Evolutionary conservation across 2,797 vertebrate genomes (phyloP), one percentile per base, ranked within the genome.

Genomic region (Bothrops alternatus): DNA sequence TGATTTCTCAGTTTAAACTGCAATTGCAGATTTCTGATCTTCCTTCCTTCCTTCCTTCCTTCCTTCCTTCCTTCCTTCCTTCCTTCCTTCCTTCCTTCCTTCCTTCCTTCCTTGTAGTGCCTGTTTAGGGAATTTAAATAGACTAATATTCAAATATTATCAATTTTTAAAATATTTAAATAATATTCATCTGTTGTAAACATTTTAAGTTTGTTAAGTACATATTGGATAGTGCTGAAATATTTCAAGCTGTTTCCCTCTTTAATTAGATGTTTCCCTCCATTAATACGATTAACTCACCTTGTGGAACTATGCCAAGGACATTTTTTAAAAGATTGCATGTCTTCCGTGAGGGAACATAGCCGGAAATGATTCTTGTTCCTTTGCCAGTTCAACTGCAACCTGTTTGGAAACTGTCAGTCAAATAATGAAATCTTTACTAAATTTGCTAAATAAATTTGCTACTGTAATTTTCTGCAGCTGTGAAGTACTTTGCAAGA

Each of bases 341-440:
- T 58, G 16, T 53, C 65, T 93, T 63, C 47, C 23, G 25, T 90
- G 65, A 58, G n/a, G 47, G 42, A 93, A 50, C 60, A 78, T 93
- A 95, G 78, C 60, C 8, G 47, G 47, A 69, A 92, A 73, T 95
- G 88, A 91, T 85, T 53, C 14, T 57, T 93, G 89, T 47, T 90
- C 65, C 87, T 95, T 85, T 95, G 94, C 50, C 87, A 93, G 91
- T 89, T 93, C 94, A 88, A 93, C 93, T 89, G 85, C 93, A 32
- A 47, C 25, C 37, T 69, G 42, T n/a, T 0, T 0, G 58, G 89
- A 91, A 92, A 90, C 65, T 96, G 86, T 65, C 3, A 0, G 69
- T 91, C 0, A 0, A 37, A 73, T 55, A 73, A 91, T 89, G 82
- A 23, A 91, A 93, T 58, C 61, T 56, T 60, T 25, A 32, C 37